Conservation (phyloP, 2,797 vertebrate species). For the Tragelaphus eurycerus region DNA sequence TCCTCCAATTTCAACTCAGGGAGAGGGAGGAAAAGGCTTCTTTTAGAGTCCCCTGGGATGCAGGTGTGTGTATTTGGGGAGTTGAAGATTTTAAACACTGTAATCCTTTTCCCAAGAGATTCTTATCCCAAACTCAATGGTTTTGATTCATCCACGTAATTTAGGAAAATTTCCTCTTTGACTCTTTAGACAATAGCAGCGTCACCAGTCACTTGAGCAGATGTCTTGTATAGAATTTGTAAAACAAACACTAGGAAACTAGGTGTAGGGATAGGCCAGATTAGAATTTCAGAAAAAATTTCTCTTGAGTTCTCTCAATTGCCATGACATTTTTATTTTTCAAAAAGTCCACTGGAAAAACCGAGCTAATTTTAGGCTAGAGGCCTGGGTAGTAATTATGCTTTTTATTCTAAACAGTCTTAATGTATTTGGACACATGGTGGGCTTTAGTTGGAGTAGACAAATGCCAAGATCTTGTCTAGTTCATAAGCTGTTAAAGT, state of each 20-base stretch:
- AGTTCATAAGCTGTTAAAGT: neutral
- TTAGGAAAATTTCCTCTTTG: neutral
- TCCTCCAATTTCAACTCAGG: neutral
- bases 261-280: neutral
- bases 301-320: neutral
- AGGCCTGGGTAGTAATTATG: neutral
- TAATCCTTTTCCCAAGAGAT: neutral
- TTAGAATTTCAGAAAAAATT: neutral
- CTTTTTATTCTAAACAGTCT: neutral
- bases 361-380: neutral
- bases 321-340: neutral
- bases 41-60: neutral
- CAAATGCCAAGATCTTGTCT: neutral
- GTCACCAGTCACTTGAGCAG: neutral
- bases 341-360: constrained; percentile 1
- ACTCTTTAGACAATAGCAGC: neutral
- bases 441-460: neutral
- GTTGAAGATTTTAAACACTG: neutral
- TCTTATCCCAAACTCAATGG: neutral
- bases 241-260: neutral
- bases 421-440: neutral
- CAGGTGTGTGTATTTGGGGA: neutral
- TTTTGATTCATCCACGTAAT: neutral
- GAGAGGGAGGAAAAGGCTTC: neutral
- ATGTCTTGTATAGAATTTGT: neutral